phyloP scores from a whole-genome alignment of 2,113 vertebrate genomes.

The Regulus satrapa region DNA sequence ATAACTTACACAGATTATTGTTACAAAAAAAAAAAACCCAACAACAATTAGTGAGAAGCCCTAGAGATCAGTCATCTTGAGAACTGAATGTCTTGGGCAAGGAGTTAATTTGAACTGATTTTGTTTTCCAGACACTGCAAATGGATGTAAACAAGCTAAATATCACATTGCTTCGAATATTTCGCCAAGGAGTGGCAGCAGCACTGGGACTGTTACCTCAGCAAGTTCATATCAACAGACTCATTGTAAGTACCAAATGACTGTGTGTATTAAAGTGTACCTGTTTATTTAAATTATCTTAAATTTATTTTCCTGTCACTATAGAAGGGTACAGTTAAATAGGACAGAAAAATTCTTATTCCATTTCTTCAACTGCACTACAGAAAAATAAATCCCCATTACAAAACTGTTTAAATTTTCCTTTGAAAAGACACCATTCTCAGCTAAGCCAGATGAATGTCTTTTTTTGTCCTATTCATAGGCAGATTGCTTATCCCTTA shows the following conservation, averaged over 20 bases:
- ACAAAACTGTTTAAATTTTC: background rate
- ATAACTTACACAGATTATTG: background rate
- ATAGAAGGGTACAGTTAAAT: background rate
- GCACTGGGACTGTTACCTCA: slow-evolving; percentile 83
- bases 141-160: slow-evolving; percentile 90
- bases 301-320: background rate
- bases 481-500: background rate
- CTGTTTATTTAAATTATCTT: background rate
- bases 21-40: background rate
- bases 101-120: background rate
- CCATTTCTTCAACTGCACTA: background rate
- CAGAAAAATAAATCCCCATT: background rate
- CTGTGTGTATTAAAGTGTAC: background rate
- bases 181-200: slow-evolving; percentile 87
- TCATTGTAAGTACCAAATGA: slow-evolving; percentile 80
- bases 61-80: background rate
- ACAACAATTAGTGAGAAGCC: background rate
- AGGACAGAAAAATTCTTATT: background rate
- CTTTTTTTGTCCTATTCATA: background rate
- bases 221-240: slow-evolving; percentile 90
- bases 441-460: background rate
- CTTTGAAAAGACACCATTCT: background rate
- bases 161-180: slow-evolving; percentile 84
- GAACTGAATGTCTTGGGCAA: background rate
- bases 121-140: slow-evolving; percentile 82